Percentiles rank a stretch among this genome's conserved stretches.
Conservation (phyloP, 2,888 invertebrate species). For the Rhogogaster chlorosoma region DNA sequence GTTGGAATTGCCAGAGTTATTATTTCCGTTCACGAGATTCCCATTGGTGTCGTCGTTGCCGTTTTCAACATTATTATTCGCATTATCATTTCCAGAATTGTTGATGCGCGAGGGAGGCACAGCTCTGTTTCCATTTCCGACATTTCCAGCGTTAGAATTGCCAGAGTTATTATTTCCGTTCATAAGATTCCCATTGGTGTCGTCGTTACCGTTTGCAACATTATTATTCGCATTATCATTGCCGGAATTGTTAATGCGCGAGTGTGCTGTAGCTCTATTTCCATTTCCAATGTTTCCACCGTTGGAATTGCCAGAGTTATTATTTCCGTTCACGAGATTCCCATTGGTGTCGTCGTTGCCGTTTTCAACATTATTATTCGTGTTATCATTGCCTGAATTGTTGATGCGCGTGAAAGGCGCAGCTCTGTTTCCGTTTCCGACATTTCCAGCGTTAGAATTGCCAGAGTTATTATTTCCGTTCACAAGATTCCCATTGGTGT, state of each 20-base stretch:
- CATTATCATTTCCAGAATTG: neutral
- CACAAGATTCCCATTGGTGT: conserved; percentile 53
- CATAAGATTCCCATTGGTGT: neutral
- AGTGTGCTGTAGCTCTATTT: neutral
- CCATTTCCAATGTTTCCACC: conserved; percentile 26
- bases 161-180: conserved; percentile 54
- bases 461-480: conserved; percentile 44
- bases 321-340: conserved; percentile 51
- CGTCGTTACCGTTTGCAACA: too few species aligned
- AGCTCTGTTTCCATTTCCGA: neutral
- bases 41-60: too few species aligned
- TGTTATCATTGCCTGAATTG: neutral
- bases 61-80: too few species aligned
- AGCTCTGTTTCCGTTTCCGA: neutral
- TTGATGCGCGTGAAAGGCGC: neutral
- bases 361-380: neutral
- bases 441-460: conserved; percentile 29
- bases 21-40: neutral
- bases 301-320: conserved; percentile 50
- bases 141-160: conserved; percentile 41
- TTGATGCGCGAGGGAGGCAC: neutral
- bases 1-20: neutral
- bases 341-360: neutral
- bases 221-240: too few species aligned
- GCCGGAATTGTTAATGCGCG: too few species aligned